Base-by-base conservation (phyloP, 2,888 invertebrate genomes). In the Metallyticus violacea region DNA sequence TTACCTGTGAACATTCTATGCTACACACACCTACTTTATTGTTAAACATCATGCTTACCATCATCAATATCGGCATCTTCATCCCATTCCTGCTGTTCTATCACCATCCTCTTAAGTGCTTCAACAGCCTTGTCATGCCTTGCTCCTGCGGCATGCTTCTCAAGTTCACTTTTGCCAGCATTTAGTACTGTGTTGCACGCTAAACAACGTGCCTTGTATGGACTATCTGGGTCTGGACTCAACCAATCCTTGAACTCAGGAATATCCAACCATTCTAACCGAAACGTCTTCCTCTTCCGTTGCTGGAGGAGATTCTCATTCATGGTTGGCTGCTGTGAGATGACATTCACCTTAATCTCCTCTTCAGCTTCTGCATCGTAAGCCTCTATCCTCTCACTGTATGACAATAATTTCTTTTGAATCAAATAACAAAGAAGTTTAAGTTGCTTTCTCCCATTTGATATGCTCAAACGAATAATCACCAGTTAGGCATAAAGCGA, bases 101-200 rank as follows among this genome's bases (percentile, higher is more conserved):
- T 40, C 22, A 87, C 28, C 80, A 82, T 80, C 26, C 77, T 80
- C 27, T 87, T 87, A 29, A 88, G 81, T 7, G 83, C 86, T 85
- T 86, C 85, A 9, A 88, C 77, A 26, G 87, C 83, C 15, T 86
- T 87, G 15, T 79, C 88, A 86, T 90, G 90, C 86, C 90, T 90
- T 77, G 89, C 89, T 15, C 90, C 90, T 22, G 90, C 89, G n/a
- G 90, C 90, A 89, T 90, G 90, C 85, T 90, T 90, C 87, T 90
- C 89, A 62, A 90, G 88, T 86, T 90, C 90, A 88, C 90, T 90
- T 87, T 90, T 90, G n/a, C 90, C 90, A 77, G 90, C 90, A 87
- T 90, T 89, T 28, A 90, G 88, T 27, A 89, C 89, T 87, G 89
- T 89, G 87, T 90, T 89, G 86, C 90, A 90, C 28, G 89, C 90